Conservation (phyloP, 2,888 invertebrate genomes). For the Clostera curtula region DNA sequence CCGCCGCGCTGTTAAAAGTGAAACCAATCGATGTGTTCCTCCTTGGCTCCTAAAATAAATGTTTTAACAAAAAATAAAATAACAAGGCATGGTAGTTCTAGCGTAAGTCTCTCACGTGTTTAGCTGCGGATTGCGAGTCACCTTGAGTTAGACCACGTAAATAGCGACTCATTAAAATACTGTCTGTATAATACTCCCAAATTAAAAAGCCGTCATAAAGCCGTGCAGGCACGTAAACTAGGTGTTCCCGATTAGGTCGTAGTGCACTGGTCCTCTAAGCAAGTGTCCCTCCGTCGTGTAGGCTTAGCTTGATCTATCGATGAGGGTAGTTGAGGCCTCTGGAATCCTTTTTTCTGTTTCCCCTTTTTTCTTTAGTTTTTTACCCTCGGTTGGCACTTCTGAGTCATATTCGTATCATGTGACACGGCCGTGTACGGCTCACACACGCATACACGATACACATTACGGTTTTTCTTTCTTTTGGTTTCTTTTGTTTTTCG, state of each 20-base stretch:
- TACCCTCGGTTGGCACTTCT: conserved; percentile 36
- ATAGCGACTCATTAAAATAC: conserved; percentile 23
- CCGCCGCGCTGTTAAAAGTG: conserved; percentile 28
- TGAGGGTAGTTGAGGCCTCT: conserved; percentile 54
- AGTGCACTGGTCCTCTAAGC: conserved; percentile 39
- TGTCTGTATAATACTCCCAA: conserved; percentile 19
- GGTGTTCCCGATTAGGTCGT: conserved; percentile 28
- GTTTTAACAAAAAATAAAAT: conserved; percentile 36
- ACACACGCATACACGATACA: conserved; percentile 65
- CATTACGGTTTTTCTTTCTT: conserved; percentile 35
- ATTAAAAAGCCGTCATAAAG: conserved; percentile 25
- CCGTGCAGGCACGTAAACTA: conserved; percentile 32
- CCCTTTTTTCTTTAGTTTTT: conserved; percentile 33
- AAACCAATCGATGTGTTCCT: conserved; percentile 37
- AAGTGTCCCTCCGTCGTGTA: conserved; percentile 52
- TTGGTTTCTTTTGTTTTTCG: conserved; percentile 32
- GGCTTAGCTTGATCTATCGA: conserved; percentile 47
- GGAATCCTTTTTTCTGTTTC: conserved; percentile 35
- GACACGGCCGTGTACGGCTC: conserved; percentile 44
- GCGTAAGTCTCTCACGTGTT: conserved; percentile 39
- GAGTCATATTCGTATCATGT: conserved; percentile 65
- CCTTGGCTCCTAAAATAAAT: conserved; percentile 57
- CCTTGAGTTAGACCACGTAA: conserved; percentile 33
- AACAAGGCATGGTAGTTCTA: conserved; percentile 60
- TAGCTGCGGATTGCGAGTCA: conserved; percentile 46